Conservation (phyloP, 2,797 vertebrate species). For the Falco rusticolus region DNA sequence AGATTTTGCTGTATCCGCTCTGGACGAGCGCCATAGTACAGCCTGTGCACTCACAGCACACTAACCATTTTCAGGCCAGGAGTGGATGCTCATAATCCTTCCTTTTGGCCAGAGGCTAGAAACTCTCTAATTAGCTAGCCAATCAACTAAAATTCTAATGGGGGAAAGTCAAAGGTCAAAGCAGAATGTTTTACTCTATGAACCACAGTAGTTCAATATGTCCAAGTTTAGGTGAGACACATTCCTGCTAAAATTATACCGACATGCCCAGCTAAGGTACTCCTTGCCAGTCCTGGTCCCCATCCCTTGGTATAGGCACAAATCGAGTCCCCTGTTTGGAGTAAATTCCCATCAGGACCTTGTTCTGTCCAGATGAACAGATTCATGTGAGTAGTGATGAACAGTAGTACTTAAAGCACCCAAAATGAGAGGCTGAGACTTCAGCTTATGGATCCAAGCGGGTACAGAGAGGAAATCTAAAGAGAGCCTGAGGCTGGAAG, state of each 20-base stretch:
- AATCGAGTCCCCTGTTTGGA: not conserved
- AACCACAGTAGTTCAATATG: not conserved
- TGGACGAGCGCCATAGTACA: not conserved
- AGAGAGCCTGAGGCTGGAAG: not conserved
- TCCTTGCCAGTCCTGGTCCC: not conserved
- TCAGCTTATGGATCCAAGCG: not conserved
- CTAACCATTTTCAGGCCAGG: not conserved
- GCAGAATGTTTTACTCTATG: not conserved
- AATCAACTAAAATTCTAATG: not conserved
- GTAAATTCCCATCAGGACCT: not conserved
- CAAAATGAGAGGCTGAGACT: not conserved
- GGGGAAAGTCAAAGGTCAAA: not conserved
- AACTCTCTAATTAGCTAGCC: not conserved
- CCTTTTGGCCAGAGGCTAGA: not conserved
- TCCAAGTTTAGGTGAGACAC: not conserved
- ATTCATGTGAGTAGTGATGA: accelerated
- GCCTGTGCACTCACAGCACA: not conserved
- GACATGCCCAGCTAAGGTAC: not conserved
- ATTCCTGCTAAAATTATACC: not conserved
- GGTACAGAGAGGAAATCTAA: not conserved
- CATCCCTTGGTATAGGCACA: not conserved
- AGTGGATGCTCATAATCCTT: not conserved
- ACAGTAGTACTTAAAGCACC: not conserved
- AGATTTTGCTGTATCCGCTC: not conserved
- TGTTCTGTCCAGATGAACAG: not conserved